Evolutionary conservation across 2,113 vertebrate genomes (phyloP).

Genomic region (Notarius quadriscutis): DNA sequence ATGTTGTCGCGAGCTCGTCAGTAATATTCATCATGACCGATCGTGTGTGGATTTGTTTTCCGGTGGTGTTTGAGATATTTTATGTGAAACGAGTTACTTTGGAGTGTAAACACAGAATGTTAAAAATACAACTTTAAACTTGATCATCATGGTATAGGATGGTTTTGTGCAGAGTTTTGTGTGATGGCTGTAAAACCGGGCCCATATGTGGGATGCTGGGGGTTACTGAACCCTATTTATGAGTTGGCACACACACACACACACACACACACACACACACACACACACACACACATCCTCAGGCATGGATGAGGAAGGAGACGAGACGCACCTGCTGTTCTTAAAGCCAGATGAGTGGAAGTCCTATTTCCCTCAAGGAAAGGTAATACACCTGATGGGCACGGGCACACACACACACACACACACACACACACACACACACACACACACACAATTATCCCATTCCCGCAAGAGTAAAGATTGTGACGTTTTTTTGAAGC

Average conservation of each 20-base stretch:
- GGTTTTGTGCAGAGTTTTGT: not conserved
- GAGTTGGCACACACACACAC: constrained; percentile 34
- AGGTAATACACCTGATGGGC: constrained; percentile 11
- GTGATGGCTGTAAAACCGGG: constrained; percentile 18
- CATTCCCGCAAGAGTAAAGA: not conserved
- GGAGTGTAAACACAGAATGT: too few species aligned
- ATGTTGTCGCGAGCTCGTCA: not conserved
- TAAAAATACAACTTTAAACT: not conserved
- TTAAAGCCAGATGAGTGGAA: constrained; percentile 45
- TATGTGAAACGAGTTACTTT: too few species aligned
- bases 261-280: constrained; percentile 30
- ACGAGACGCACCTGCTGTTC: constrained; percentile 51
- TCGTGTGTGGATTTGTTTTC: not conserved
- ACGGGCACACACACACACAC: not conserved
- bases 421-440: too few species aligned
- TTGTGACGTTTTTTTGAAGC: not conserved
- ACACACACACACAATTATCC: not conserved
- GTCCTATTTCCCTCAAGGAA: constrained; percentile 3
- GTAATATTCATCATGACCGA: not conserved
- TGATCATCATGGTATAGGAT: not conserved
- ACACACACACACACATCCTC: constrained; percentile 28
- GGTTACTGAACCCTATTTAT: constrained; percentile 46
- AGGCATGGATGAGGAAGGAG: constrained; percentile 19
- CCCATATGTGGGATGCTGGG: constrained; percentile 30
- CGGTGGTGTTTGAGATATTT: not conserved